Evolutionary conservation across 2,113 vertebrate species (phyloP).

Genomic region (Copsychus sechellarum): DNA sequence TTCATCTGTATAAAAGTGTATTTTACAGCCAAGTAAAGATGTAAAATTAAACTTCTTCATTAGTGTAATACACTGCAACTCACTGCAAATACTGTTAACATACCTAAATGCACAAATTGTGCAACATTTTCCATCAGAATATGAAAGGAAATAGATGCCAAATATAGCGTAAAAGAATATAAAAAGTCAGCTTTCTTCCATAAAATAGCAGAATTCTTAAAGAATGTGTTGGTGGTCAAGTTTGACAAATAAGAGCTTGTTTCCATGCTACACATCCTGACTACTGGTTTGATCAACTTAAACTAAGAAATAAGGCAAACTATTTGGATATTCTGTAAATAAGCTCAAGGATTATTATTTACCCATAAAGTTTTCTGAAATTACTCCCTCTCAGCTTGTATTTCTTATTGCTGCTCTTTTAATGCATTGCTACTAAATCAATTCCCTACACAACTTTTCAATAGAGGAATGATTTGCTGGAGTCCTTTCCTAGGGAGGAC

Average conservation of each 20-base stretch:
- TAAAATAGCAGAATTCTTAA: constrained; percentile 30
- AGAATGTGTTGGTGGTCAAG: constrained; percentile 43
- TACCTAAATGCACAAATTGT: constrained; percentile 51
- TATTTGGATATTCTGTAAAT: background rate
- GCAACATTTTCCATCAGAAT: constrained; percentile 34
- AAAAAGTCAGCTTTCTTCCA: background rate
- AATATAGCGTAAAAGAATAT: constrained; percentile 15
- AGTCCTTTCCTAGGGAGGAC: background rate
- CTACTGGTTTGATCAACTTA: background rate
- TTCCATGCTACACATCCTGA: background rate
- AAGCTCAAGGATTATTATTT: constrained; percentile 3
- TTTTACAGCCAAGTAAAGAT: constrained; percentile 42
- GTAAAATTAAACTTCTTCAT: constrained; percentile 51
- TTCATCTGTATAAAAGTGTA: constrained; percentile 46
- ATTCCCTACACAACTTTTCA: background rate
- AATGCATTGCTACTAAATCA: background rate
- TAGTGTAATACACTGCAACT: background rate
- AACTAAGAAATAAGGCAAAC: background rate
- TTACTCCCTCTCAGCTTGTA: background rate
- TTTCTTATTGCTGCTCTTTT: background rate
- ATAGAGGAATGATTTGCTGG: background rate
- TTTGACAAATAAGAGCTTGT: constrained; percentile 19
- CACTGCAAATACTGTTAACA: constrained; percentile 20
- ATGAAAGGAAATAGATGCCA: constrained; percentile 7
- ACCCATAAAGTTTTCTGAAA: background rate